A percentile compares a stretch with the other conserved stretches of the same genome.
phyloP scores from a whole-genome alignment of 2,113 vertebrate species.

The Galbula dea region DNA sequence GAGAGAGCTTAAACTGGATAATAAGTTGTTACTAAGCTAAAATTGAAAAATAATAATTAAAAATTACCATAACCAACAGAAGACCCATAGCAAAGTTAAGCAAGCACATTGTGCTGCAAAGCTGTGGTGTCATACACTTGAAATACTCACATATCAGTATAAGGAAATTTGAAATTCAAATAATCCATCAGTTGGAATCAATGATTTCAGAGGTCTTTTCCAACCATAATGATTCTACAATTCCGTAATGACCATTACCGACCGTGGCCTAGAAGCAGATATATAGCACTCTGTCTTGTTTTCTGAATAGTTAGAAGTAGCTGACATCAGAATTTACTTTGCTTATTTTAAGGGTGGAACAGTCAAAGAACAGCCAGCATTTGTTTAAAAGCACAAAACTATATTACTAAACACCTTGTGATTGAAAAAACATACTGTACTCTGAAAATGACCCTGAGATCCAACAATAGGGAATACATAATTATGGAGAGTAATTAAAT shows the following conservation, averaged over 20 bases:
- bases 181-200: neutral
- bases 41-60: slow-evolving; percentile 7
- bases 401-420: neutral
- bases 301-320: neutral
- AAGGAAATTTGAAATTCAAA: neutral
- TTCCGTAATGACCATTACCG: neutral
- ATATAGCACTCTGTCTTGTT: neutral
- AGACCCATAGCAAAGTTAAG: neutral
- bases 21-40: neutral
- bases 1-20: neutral
- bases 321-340: neutral
- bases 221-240: too few species aligned
- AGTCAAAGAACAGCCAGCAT: neutral
- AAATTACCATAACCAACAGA: neutral
- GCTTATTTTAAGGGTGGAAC: neutral
- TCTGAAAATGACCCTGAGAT: neutral
- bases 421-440: neutral
- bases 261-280: neutral
- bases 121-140: neutral
- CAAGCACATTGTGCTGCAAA: neutral
- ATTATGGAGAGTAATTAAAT: slow-evolving; percentile 52
- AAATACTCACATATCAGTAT: neutral
- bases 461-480: slow-evolving; percentile 1
- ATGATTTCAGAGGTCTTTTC: too few species aligned
- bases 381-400: neutral